A percentile compares a stretch with the other conserved stretches of the same genome.
Conservation (phyloP, 2,113 vertebrate genomes). For the Sphyrna mokarran region DNA sequence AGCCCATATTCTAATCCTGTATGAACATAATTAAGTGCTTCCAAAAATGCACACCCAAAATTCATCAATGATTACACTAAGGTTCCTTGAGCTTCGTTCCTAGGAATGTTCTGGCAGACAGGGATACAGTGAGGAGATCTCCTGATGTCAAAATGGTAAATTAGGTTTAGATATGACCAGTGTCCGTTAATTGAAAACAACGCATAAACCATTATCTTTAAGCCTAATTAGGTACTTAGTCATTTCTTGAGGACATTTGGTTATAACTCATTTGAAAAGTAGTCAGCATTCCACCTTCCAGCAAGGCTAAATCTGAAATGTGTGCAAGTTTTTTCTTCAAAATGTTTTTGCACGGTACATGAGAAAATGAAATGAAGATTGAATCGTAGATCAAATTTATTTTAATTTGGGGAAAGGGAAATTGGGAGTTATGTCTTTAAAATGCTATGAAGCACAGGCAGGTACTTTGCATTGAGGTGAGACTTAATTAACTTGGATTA, state of each 20-base stretch:
- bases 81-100: not conserved
- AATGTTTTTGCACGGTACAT: not conserved
- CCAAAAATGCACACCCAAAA: not conserved
- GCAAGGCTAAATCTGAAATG: not conserved
- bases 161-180: not conserved
- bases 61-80: not conserved
- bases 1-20: not conserved
- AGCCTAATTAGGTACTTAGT: not conserved
- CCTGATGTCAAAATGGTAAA: not conserved
- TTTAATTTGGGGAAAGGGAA: not conserved
- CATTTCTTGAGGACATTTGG: not conserved
- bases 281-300: not conserved
- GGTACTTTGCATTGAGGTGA: not conserved
- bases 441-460: not conserved
- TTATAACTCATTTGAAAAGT: not conserved
- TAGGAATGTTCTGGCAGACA: not conserved
- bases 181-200: not conserved
- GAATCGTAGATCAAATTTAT: not conserved
- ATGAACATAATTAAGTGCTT: not conserved
- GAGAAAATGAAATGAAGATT: not conserved
- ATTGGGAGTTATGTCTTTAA: not conserved
- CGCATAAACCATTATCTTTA: not conserved
- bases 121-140: not conserved
- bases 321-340: not conserved
- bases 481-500: not conserved